Evolutionary conservation across 2,797 vertebrate genomes (phyloP).

Genomic region (Taenioides sp.): DNA sequence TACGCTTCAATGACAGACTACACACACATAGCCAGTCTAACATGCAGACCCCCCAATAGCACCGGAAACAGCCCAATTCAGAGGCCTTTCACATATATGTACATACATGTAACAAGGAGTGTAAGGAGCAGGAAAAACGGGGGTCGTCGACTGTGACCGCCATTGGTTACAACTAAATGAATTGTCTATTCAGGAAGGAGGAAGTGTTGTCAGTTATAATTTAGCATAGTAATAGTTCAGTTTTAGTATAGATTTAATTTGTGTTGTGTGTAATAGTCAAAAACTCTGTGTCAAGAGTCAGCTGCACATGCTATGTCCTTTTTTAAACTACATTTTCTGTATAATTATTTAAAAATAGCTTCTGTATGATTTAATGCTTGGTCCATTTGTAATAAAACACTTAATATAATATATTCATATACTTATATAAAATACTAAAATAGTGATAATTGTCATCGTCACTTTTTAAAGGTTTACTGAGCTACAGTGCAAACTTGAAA

Average conservation of each 20-base stretch:
- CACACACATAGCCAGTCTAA: constrained; percentile 43
- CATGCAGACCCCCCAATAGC: constrained; percentile 26
- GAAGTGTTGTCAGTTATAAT: neutral
- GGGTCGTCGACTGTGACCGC: constrained; percentile 41
- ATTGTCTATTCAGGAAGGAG: neutral
- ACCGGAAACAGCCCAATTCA: constrained; percentile 63
- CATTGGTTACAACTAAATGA: constrained; percentile 24
- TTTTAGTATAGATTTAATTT: neutral
- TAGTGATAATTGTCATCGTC: neutral
- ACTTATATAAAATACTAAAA: neutral
- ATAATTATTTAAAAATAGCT: neutral
- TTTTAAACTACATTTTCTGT: neutral
- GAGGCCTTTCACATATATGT: constrained; percentile 51
- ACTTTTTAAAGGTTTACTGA: neutral
- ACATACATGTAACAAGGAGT: constrained; percentile 52
- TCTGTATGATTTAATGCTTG: neutral
- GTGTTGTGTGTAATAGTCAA: neutral
- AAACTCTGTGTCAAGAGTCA: neutral
- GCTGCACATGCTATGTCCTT: neutral
- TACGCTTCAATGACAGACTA: constrained; percentile 73
- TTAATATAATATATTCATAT: neutral
- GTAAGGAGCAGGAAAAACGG: constrained; percentile 31
- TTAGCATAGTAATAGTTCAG: neutral
- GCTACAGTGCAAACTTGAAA: neutral
- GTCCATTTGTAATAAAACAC: neutral